Base-by-base conservation (phyloP, 2,797 vertebrate species). In the Trematomus bernacchii region DNA sequence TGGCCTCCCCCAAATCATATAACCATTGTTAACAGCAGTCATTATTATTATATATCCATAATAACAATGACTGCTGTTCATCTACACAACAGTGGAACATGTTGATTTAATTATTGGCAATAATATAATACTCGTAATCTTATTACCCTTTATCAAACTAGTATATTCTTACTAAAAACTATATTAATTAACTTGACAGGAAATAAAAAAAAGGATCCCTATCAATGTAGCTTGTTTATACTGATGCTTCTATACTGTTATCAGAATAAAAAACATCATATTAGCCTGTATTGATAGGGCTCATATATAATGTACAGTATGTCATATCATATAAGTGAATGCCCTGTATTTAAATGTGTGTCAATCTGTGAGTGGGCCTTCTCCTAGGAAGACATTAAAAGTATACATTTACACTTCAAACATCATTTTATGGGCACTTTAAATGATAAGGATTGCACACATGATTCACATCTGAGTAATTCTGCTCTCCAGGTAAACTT, bases 401-500 rank as follows among this genome's bases (percentile, higher is more conserved):
- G n/a, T 51, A 9, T 6, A n/a, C 42, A 4, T 23, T 21, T 21
- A 43, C 12, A 19, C 15, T 57, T 48, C 10, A 1, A 27, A 50
- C 30, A 11, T 12, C 46, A 37, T 15, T 18, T 50, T 21, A 2
- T 15, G 1, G 4, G 3, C 18, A 2, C 23, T 63, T 21, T 1
- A 51, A 21, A 23, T 33, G 27, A 50, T 23, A n/a, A 2, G 16
- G 12, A 70, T 18, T 21, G 4, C 37, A 59, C 21, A 43, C 48
- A 37, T 27, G 2, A 16, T 55, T 19, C 27, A 23, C 21, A 2
- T n/a, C 2, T 0, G 1, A 42, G 43, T 58, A 1, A 3, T 37
- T 76, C 18, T 60, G 6, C 46, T 30, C 14, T 66, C 52, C 19
- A 99, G 98, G 98, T 99, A 44, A 99, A 99, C 87, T 99, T 99